Evolutionary conservation across 2,113 vertebrate species (phyloP).

Genomic region (Cyanoderma ruficeps): DNA sequence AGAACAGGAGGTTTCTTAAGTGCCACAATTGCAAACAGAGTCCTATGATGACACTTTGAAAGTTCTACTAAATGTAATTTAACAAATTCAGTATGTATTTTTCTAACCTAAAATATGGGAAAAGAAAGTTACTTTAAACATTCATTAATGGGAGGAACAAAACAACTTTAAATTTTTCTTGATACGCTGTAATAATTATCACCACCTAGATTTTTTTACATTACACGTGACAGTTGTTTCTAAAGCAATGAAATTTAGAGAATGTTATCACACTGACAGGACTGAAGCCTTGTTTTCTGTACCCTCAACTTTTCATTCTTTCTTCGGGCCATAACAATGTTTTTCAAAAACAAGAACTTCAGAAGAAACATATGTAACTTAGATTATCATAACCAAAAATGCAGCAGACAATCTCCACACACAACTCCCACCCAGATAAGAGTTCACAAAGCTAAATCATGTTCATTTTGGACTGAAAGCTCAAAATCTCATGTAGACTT

Average conservation of each 20-base stretch:
- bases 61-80: neutral
- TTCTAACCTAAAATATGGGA: neutral
- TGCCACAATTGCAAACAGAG: neutral
- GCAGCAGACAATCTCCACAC: neutral
- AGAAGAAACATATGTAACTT: neutral
- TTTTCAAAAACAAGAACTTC: neutral
- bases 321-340: neutral
- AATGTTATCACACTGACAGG: neutral
- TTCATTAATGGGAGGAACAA: neutral
- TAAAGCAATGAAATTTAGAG: neutral
- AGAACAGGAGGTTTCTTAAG: neutral
- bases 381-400: neutral
- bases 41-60: fast-evolving
- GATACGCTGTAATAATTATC: neutral
- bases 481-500: neutral
- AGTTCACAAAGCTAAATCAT: neutral
- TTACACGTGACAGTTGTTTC: neutral
- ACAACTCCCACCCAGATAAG: neutral
- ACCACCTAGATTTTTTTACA: neutral
- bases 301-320: neutral
- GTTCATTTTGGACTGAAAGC: neutral
- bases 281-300: neutral
- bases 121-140: neutral
- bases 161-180: neutral
- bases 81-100: neutral